These are phyloP conservation scores for Hypsopygia costalis DNA, from an alignment of 2,888 invertebrate species.

Conservation along the genomic window DNA sequence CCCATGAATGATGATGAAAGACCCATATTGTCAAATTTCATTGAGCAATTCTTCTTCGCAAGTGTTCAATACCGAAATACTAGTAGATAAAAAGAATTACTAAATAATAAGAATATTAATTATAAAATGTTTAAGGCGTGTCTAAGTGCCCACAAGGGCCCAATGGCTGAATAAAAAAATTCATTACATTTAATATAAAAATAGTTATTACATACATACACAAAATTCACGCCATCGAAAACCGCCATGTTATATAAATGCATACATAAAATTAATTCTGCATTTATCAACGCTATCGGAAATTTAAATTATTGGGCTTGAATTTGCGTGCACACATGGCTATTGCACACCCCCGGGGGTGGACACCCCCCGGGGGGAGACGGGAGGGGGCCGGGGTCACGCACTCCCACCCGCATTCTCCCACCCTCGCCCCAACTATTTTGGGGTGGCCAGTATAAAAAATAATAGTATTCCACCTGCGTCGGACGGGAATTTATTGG, in stretches of 20 bases:
- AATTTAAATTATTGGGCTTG: slow-evolving; percentile 77
- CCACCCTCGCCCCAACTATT: slow-evolving; percentile 63
- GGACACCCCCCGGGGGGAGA: slow-evolving; percentile 22
- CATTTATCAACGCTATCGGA: slow-evolving; percentile 70
- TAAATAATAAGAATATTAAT: too few species aligned
- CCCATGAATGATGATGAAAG: too few species aligned
- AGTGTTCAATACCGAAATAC: too few species aligned
- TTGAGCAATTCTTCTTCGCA: too few species aligned
- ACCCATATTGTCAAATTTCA: too few species aligned
- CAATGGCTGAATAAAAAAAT: too few species aligned
- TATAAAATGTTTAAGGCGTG: too few species aligned
- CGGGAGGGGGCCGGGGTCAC: slow-evolving; percentile 49
- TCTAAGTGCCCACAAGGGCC: too few species aligned
- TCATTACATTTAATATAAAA: too few species aligned
- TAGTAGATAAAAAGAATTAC: too few species aligned
- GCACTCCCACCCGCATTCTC: slow-evolving; percentile 59
- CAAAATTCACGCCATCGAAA: slow-evolving; percentile 1
- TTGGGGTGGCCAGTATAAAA: slow-evolving; percentile 71
- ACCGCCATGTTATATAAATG: slow-evolving; percentile 2
- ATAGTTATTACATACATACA: too few species aligned
- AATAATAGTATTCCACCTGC: slow-evolving; percentile 76
- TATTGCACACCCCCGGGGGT: slow-evolving; percentile 35
- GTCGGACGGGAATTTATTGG: slow-evolving; percentile 57
- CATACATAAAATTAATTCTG: slow-evolving; percentile 55
- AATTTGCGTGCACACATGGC: slow-evolving; percentile 76